Evolutionary conservation across 92 coral and sea anemone species (phyloP).

Genomic region (Umimayanthus chanpuru): DNA sequence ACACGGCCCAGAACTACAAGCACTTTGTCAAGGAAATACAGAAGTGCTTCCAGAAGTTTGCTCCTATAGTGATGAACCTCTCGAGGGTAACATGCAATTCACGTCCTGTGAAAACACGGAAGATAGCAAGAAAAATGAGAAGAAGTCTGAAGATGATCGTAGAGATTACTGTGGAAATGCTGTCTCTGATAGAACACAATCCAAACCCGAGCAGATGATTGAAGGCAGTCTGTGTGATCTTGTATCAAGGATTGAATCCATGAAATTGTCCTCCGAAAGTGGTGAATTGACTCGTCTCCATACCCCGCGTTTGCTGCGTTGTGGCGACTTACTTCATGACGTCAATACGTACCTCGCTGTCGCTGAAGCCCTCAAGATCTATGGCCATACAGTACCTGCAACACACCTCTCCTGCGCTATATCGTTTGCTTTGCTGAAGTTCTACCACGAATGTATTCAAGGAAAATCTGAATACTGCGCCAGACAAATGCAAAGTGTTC

Average conservation of each 20-base stretch:
- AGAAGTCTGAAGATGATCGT: background rate
- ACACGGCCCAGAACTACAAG: slow-evolving; percentile 2
- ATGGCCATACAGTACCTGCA: background rate
- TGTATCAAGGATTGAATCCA: background rate
- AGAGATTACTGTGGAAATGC: background rate
- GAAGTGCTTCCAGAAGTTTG: background rate
- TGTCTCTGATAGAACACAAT: background rate
- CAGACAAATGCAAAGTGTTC: background rate
- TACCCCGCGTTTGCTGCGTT: background rate
- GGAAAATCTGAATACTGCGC: background rate
- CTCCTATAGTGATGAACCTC: background rate
- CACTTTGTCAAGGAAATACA: background rate
- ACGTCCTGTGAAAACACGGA: background rate
- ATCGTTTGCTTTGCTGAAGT: background rate
- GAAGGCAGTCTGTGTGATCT: background rate
- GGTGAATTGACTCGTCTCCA: background rate
- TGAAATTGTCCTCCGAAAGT: background rate
- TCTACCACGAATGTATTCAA: slow-evolving; percentile 8
- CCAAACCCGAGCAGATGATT: background rate
- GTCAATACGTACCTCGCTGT: background rate
- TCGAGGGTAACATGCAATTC: background rate
- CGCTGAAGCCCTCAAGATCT: background rate
- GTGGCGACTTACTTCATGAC: background rate
- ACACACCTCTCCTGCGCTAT: background rate
- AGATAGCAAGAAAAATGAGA: background rate